phyloP scores from a whole-genome alignment of 2,113 vertebrate species.

The Phaethornis superciliosus region DNA sequence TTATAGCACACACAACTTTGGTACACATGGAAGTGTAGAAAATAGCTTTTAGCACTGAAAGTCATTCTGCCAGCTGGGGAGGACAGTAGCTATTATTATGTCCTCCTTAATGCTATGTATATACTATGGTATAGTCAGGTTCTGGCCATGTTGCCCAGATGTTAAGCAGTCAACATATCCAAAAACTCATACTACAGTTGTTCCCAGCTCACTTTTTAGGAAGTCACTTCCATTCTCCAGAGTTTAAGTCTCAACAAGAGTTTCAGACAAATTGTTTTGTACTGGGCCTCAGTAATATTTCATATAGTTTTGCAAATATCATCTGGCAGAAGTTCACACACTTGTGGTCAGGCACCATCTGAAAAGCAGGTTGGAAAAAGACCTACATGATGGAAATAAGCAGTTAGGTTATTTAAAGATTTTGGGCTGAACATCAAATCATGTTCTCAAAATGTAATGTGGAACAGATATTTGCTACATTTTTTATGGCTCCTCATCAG shows the following conservation, averaged over 20 bases:
- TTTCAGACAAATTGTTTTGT: background rate
- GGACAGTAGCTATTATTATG: background rate
- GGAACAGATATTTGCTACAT: background rate
- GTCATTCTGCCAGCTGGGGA: background rate
- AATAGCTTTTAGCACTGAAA: background rate
- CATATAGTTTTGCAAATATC: background rate
- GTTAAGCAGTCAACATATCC: no score
- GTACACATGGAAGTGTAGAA: background rate
- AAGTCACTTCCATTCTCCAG: background rate
- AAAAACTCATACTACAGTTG: background rate
- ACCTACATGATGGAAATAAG: background rate
- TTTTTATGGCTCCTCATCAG: background rate
- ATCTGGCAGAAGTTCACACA: background rate
- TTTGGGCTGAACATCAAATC: background rate
- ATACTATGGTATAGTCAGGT: background rate
- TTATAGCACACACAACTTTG: background rate
- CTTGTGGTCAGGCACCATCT: background rate
- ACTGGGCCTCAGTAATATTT: background rate
- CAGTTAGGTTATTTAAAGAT: background rate
- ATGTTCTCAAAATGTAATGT: background rate
- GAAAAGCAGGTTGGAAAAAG: background rate
- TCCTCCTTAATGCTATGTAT: background rate
- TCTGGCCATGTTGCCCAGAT: background rate
- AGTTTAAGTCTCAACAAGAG: background rate
- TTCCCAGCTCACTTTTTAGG: background rate